A percentile compares a stretch with the other conserved stretches of the same genome.
Conservation (phyloP, 1,140 invertebrate species). For the Listronotus oregonensis region DNA sequence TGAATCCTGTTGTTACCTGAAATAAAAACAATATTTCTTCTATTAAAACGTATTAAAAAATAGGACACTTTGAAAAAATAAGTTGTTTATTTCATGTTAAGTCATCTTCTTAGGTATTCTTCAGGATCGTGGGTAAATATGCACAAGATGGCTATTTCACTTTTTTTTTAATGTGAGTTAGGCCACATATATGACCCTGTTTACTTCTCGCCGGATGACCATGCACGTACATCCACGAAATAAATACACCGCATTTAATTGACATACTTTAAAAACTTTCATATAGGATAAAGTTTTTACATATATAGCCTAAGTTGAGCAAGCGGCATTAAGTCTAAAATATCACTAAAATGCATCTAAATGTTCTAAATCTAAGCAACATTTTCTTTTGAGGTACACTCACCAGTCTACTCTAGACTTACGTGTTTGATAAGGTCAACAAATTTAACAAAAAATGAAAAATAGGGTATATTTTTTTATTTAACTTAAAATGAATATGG, state of each 20-base stretch:
- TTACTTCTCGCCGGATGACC: background rate
- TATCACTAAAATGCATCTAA: conserved; percentile 26
- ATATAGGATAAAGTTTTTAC: conserved; percentile 15
- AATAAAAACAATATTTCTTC: no score
- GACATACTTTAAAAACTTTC: conserved; percentile 8
- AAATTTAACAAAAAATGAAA: background rate
- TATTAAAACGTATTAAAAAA: no score
- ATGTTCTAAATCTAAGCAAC: conserved; percentile 11
- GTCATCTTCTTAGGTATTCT: no score
- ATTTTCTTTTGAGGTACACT: conserved; percentile 16
- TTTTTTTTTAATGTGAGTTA: no score
- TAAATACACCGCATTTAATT: conserved; percentile 11
- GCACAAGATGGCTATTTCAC: no score
- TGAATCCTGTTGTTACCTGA: no score
- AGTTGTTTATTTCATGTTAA: no score
- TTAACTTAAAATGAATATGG: conserved; percentile 4
- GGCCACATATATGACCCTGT: no score
- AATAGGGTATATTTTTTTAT: background rate
- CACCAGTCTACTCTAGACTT: conserved; percentile 16
- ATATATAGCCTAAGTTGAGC: conserved; percentile 24
- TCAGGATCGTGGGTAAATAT: no score
- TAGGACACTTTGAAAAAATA: no score
- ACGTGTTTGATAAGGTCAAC: background rate
- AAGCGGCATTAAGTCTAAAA: conserved; percentile 20
- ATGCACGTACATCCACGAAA: no score